Percentiles rank a stretch among this genome's conserved stretches.
Conservation (phyloP, 2,113 vertebrate species). For the Mesoclemmys tuberculata region DNA sequence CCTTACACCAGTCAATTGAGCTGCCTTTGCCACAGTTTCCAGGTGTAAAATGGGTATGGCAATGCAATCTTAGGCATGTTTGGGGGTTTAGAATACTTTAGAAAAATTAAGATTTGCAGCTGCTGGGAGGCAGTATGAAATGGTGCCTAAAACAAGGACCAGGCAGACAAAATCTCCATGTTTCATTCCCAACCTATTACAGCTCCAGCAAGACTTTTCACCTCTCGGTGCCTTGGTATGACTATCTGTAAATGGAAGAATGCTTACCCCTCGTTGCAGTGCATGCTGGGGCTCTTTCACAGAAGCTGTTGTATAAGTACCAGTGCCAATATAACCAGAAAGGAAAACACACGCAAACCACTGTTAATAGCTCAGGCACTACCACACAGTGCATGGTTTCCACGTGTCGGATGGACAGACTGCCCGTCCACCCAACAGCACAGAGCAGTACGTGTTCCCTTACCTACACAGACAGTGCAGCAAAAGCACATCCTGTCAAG, state of each 20-base stretch:
- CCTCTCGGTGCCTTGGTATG: background rate
- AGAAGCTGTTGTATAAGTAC: background rate
- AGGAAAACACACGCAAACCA: background rate
- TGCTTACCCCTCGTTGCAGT: background rate
- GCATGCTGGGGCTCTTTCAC: background rate
- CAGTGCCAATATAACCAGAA: background rate
- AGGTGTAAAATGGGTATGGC: background rate
- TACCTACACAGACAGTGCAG: background rate
- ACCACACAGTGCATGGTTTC: background rate
- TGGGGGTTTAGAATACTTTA: background rate
- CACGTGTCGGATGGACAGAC: background rate
- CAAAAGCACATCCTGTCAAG: background rate
- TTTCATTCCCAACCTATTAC: background rate
- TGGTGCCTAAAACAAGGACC: background rate
- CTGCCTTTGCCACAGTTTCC: background rate
- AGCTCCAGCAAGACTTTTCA: background rate
- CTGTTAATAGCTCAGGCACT: background rate
- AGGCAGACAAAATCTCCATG: background rate
- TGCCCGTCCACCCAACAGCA: background rate
- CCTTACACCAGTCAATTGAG: background rate
- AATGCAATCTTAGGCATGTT: background rate
- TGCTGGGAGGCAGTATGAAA: background rate
- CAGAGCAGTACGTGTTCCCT: background rate
- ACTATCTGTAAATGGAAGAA: background rate
- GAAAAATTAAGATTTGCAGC: background rate